Evolutionary conservation across 1,140 invertebrate genomes (phyloP).

Genomic region (Hyposmocoma kahamanoa): DNA sequence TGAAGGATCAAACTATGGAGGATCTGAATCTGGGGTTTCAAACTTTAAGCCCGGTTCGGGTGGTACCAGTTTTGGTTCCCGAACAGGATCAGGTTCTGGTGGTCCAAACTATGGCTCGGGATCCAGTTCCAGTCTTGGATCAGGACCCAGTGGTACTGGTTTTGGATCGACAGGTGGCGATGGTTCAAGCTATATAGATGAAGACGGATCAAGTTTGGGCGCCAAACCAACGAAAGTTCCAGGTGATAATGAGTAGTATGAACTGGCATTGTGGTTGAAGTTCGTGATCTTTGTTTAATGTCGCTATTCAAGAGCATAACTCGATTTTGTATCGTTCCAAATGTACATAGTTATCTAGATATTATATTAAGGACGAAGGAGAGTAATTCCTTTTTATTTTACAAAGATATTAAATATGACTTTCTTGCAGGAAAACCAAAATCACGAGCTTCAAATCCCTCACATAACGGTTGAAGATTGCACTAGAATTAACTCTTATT

Average conservation of each 20-base stretch:
- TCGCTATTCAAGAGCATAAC: conserved; percentile 1
- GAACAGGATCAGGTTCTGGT: not conserved
- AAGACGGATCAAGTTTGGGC: conserved; percentile 42
- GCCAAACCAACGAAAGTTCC: conserved; percentile 56
- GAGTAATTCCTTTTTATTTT: no score
- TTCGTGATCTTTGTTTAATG: conserved; percentile 47
- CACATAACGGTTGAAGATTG: conserved; percentile 24
- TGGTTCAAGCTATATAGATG: conserved; percentile 38
- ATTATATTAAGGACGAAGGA: no score
- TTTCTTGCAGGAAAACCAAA: conserved; percentile 27
- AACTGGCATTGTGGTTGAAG: conserved; percentile 51
- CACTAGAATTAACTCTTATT: conserved; percentile 28
- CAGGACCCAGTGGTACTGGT: not conserved
- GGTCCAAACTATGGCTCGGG: not conserved
- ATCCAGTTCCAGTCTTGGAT: not conserved
- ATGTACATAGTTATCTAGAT: no score
- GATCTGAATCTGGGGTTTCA: not conserved
- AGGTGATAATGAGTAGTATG: conserved; percentile 62
- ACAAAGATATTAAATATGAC: no score
- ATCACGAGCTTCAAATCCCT: conserved; percentile 53
- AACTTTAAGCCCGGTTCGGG: not conserved
- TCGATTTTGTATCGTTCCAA: no score
- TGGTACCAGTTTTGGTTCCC: not conserved
- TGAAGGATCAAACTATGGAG: not conserved
- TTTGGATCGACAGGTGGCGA: conserved; percentile 14